A percentile compares a stretch with the other conserved stretches of the same genome.
phyloP scores from a whole-genome alignment of 2,888 invertebrate species.

The Parnassius smintheus region DNA sequence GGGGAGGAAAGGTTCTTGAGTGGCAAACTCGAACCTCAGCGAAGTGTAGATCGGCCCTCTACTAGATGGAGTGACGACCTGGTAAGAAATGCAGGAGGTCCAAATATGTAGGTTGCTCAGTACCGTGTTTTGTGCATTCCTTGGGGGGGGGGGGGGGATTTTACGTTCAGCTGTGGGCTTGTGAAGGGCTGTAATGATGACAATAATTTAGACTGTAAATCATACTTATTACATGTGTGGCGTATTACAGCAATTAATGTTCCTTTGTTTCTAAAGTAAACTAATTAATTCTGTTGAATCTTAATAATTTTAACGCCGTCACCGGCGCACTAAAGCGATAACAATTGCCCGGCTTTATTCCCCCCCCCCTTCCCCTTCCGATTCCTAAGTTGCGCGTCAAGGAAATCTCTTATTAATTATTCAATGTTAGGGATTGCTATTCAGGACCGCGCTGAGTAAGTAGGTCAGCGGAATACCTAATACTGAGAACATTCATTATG shows the following conservation, averaged over 20 bases:
- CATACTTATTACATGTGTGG: neutral
- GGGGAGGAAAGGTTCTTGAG: too few relatives aligned
- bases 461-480: slow-evolving; percentile 32
- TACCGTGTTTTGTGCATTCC: too few relatives aligned
- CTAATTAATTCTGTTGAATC: slow-evolving; percentile 14
- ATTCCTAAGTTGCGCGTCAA: slow-evolving; percentile 25
- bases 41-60: too few relatives aligned
- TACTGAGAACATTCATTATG: slow-evolving; percentile 22
- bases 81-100: too few relatives aligned
- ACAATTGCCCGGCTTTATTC: slow-evolving; percentile 16
- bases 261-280: neutral
- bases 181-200: too few relatives aligned
- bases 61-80: too few relatives aligned
- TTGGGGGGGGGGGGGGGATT: too few relatives aligned
- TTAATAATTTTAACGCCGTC: slow-evolving; percentile 12
- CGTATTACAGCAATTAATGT: neutral
- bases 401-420: slow-evolving; percentile 28
- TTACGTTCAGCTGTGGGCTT: too few relatives aligned
- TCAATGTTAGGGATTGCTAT: slow-evolving; percentile 27
- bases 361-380: neutral
- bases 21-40: too few relatives aligned
- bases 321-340: slow-evolving; percentile 4
- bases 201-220: too few relatives aligned
- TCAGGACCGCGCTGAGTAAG: slow-evolving; percentile 24
- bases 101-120: too few relatives aligned